phyloP scores from a whole-genome alignment of 1,140 invertebrate genomes.

The Manduca sexta region DNA sequence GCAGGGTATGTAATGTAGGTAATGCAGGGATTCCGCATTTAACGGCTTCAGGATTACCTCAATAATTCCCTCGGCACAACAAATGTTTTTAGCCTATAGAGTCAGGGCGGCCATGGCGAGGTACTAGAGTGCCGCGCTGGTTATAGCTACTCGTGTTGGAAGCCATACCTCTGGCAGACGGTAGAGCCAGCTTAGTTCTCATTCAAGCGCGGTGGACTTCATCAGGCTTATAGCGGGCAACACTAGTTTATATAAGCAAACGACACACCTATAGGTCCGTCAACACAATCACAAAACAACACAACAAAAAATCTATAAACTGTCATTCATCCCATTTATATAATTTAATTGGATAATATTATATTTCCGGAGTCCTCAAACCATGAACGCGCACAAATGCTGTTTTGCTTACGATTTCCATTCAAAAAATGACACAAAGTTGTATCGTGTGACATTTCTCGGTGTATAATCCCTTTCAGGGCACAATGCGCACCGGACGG shows the following conservation, averaged over 20 bases:
- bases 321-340: conserved; percentile 1
- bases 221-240: conserved; percentile 29
- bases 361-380: conserved; percentile 49
- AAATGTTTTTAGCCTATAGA: conserved; percentile 53
- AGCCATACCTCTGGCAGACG: conserved; percentile 45
- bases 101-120: conserved; percentile 23
- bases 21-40: conserved; percentile 62
- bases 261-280: conserved; percentile 10
- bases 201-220: conserved; percentile 34
- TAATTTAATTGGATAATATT: conserved; percentile 31
- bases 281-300: too few species aligned
- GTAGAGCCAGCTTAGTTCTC: conserved; percentile 33
- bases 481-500: conserved; percentile 40
- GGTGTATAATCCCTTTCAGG: conserved; percentile 64
- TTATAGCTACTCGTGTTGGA: conserved; percentile 17
- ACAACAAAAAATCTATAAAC: too few species aligned
- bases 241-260: conserved; percentile 41
- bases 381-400: conserved; percentile 37
- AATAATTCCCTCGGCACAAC: conserved; percentile 59
- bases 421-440: conserved; percentile 38
- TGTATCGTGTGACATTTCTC: conserved; percentile 58
- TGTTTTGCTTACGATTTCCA: conserved; percentile 48
- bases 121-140: conserved; percentile 5
- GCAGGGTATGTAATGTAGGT: conserved; percentile 63
- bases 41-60: conserved; percentile 67